phyloP scores from a whole-genome alignment of 2,113 vertebrate genomes.

The Phalacrocorax pelagicus region DNA sequence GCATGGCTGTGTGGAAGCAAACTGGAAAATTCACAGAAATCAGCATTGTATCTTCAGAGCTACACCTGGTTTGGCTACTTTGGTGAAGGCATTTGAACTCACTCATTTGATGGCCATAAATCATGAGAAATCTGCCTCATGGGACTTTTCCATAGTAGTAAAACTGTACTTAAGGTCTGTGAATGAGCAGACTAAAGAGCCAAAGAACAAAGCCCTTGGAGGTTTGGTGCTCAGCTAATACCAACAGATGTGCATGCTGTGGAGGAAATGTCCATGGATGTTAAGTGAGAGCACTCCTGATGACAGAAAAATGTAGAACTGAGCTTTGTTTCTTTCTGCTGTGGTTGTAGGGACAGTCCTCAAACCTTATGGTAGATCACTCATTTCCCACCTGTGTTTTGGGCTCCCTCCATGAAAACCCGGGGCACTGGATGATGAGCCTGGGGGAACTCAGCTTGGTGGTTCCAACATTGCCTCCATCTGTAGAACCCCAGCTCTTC shows the following conservation, averaged over 20 bases:
- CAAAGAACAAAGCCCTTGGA: neutral
- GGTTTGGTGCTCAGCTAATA: neutral
- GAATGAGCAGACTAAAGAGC: neutral
- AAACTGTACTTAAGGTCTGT: neutral
- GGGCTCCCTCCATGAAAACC: neutral
- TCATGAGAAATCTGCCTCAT: neutral
- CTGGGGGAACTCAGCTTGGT: neutral
- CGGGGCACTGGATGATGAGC: neutral
- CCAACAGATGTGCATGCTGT: fast-evolving
- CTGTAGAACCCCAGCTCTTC: neutral
- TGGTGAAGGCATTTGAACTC: neutral
- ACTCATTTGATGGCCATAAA: neutral
- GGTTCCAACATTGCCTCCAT: neutral
- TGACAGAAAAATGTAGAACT: neutral
- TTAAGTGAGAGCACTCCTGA: neutral
- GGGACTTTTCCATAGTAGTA: neutral
- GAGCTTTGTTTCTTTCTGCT: neutral
- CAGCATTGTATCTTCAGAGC: neutral
- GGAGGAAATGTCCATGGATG: neutral
- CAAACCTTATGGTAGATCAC: neutral
- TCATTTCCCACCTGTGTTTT: neutral
- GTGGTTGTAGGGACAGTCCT: neutral
- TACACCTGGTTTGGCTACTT: neutral
- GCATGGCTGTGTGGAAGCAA: neutral
- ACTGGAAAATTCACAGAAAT: neutral